Evolutionary conservation across 2,797 vertebrate species (phyloP).

Genomic region (Acropternis orthonyx): DNA sequence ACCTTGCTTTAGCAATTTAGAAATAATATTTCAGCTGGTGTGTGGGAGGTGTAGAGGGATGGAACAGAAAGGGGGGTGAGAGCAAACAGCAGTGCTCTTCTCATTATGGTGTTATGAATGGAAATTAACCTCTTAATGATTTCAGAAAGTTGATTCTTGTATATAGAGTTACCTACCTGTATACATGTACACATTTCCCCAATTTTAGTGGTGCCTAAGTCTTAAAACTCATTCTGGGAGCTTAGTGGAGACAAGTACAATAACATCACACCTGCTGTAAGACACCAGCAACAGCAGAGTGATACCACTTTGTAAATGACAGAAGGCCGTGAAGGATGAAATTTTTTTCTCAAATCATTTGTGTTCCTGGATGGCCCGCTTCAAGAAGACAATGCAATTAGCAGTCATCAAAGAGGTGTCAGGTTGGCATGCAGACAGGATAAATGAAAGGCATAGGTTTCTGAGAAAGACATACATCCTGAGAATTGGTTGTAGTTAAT

Average conservation of each 20-base stretch:
- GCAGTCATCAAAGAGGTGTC: not conserved
- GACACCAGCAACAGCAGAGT: not conserved
- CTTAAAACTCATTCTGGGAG: not conserved
- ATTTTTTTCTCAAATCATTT: not conserved
- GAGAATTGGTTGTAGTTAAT: not conserved
- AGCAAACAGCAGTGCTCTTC: not conserved
- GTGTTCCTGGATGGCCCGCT: not conserved
- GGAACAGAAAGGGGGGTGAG: not conserved
- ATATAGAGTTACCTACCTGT: not conserved
- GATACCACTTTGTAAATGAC: not conserved
- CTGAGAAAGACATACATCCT: not conserved
- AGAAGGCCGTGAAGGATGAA: not conserved
- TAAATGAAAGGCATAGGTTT: not conserved
- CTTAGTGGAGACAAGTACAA: not conserved
- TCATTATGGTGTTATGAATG: not conserved
- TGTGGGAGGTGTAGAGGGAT: not conserved
- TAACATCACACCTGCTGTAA: not conserved
- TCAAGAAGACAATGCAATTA: not conserved
- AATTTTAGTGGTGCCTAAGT: not conserved
- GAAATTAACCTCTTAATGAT: not conserved
- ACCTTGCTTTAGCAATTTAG: not conserved
- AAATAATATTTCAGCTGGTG: not conserved
- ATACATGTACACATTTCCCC: not conserved
- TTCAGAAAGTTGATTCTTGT: not conserved
- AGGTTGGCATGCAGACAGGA: not conserved